Percentiles rank a stretch among this genome's conserved stretches.
phyloP scores from a whole-genome alignment of 2,888 invertebrate species.

The Caenorhabditis imperialis region DNA sequence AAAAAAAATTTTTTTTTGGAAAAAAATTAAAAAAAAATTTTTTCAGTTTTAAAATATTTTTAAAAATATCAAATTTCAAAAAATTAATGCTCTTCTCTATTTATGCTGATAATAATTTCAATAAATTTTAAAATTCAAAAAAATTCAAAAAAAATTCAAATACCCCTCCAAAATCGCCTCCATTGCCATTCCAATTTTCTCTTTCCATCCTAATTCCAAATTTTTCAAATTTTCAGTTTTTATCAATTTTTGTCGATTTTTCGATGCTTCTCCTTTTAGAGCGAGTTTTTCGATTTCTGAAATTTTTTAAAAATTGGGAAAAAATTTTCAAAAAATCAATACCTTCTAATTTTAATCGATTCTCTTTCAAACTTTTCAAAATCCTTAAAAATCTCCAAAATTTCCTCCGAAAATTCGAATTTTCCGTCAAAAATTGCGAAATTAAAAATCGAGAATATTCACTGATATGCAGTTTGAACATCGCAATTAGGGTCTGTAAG shows the following conservation, averaged over 20 bases:
- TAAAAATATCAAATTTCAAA: not conserved
- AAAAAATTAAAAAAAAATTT: not conserved
- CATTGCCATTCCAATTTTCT: constrained; percentile 23
- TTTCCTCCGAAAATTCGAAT: constrained; percentile 10
- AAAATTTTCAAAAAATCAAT: not conserved
- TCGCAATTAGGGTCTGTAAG: constrained; percentile 19
- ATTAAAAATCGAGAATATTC: constrained; percentile 37
- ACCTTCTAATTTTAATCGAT: constrained; percentile 6
- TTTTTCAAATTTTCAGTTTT: not conserved
- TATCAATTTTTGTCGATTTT: not conserved
- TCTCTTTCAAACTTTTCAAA: not conserved
- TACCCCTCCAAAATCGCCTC: constrained; percentile 30
- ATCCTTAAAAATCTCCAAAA: not conserved
- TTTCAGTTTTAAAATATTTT: not conserved
- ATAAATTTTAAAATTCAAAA: too few species aligned
- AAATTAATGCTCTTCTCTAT: too few species aligned
- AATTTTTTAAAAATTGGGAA: not conserved
- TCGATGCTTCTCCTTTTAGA: constrained; percentile 7
- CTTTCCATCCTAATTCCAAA: constrained; percentile 24
- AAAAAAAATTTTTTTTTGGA: not conserved
- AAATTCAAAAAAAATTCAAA: not conserved
- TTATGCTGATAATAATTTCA: too few species aligned
- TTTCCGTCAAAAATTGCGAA: constrained; percentile 6
- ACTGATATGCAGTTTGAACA: constrained; percentile 36
- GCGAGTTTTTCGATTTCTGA: constrained; percentile 11